A percentile compares a stretch with the other conserved stretches of the same genome.
Conservation (phyloP, 2,113 vertebrate species). For the Odocoileus hemionus region DNA sequence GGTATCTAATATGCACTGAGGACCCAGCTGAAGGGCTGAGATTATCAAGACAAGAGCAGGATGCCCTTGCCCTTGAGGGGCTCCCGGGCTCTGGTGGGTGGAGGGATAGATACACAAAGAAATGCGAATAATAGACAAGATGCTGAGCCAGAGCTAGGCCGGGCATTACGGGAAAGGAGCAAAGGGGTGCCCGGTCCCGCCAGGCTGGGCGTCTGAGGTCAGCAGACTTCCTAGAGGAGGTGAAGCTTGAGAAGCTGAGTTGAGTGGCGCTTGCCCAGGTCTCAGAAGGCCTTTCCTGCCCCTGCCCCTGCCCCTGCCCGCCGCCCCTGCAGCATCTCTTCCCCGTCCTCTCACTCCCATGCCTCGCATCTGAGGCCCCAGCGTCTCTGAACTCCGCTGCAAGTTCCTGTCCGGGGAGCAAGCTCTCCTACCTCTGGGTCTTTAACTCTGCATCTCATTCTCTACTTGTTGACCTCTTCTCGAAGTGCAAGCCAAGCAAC, state of each 20-base stretch:
- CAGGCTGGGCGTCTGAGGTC: neutral
- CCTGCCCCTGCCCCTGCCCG: too few species aligned
- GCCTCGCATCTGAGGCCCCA: neutral
- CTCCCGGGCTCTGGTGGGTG: neutral
- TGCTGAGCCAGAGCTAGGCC: neutral
- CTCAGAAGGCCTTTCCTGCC: neutral
- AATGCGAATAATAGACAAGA: neutral
- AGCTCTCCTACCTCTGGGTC: neutral
- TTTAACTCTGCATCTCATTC: neutral
- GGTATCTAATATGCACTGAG: neutral
- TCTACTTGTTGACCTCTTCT: neutral
- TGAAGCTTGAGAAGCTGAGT: neutral
- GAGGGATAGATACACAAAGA: neutral
- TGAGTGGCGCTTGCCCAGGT: neutral
- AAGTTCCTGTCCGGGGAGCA: neutral
- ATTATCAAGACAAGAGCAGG: neutral
- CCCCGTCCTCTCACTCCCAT: neutral
- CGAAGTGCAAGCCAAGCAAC: neutral
- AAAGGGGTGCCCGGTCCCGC: accelerated
- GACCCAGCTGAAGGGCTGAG: too few species aligned
- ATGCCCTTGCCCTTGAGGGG: neutral
- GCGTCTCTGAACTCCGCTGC: neutral
- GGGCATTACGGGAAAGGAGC: neutral
- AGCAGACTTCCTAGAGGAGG: neutral
- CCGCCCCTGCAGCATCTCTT: neutral